These are phyloP conservation scores for Balaeniceps rex DNA, from an alignment of 2,113 vertebrate genomes.

Conservation along the genomic window DNA sequence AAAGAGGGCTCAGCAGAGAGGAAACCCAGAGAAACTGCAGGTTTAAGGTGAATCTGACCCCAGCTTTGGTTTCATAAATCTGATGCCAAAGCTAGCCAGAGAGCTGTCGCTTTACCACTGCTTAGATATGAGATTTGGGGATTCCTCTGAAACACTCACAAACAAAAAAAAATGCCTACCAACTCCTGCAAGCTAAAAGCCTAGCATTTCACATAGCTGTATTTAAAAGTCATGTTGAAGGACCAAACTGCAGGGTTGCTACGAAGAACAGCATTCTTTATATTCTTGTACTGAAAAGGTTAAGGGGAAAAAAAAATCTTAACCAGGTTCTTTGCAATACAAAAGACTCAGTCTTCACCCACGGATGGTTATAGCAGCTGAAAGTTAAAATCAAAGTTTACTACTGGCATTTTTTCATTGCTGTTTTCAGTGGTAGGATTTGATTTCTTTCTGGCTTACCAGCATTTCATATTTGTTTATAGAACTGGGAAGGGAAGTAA, in stretches of 20 bases:
- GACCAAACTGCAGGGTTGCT: background rate
- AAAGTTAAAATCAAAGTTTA: background rate
- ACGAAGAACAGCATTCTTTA: background rate
- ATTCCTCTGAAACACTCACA: background rate
- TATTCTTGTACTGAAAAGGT: background rate
- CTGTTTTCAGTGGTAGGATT: background rate
- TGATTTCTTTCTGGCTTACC: background rate
- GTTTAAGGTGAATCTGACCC: background rate
- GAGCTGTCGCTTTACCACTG: rapidly evolving
- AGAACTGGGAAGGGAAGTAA: background rate
- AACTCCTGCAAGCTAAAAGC: background rate
- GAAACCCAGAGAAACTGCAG: background rate
- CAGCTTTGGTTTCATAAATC: background rate
- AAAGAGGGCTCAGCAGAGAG: background rate
- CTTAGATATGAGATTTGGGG: background rate
- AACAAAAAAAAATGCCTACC: background rate
- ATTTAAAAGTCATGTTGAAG: background rate
- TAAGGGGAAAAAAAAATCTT: background rate
- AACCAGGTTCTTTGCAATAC: background rate
- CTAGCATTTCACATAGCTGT: background rate
- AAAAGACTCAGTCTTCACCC: background rate
- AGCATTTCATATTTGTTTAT: constrained; percentile 2
- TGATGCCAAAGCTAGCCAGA: background rate
- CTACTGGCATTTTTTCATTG: background rate
- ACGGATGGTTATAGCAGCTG: background rate